Evolutionary conservation across 2,113 vertebrate genomes (phyloP).

Genomic region (Acinonyx jubatus): DNA sequence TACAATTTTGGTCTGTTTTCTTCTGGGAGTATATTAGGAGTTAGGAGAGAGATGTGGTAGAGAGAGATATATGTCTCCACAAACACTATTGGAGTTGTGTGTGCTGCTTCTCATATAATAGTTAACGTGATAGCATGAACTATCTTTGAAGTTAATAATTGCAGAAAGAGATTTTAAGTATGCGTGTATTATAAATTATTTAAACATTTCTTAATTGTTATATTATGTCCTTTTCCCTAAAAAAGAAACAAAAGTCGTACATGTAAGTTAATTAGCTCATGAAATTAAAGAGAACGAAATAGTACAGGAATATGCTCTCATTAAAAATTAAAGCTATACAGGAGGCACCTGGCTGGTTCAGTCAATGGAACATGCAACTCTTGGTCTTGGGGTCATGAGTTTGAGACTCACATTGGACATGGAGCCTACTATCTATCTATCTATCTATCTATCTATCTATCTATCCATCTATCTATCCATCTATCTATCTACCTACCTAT

Average conservation of each 20-base stretch:
- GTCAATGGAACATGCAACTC: neutral
- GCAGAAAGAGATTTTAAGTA: neutral
- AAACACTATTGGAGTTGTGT: neutral
- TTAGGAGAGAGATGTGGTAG: neutral
- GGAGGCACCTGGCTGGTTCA: neutral
- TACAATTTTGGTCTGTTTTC: neutral
- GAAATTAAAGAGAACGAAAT: slow-evolving; percentile 4
- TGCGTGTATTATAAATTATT: neutral
- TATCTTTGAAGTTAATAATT: slow-evolving; percentile 6
- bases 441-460: no score
- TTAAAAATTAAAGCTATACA: neutral
- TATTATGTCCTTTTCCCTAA: neutral
- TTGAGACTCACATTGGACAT: neutral
- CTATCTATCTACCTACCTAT: no score
- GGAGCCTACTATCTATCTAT: neutral
- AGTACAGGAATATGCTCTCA: neutral
- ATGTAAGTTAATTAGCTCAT: neutral
- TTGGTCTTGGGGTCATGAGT: neutral
- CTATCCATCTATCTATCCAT: accelerated
- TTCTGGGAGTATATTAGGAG: neutral
- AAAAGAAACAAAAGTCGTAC: neutral
- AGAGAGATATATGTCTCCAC: neutral
- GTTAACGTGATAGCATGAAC: neutral
- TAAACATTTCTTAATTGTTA: neutral
- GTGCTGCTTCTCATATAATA: neutral